A percentile compares a stretch with the other conserved stretches of the same genome.
Evolutionary conservation across 2,113 vertebrate species (phyloP).

Genomic region (Peromyscus leucopus): DNA sequence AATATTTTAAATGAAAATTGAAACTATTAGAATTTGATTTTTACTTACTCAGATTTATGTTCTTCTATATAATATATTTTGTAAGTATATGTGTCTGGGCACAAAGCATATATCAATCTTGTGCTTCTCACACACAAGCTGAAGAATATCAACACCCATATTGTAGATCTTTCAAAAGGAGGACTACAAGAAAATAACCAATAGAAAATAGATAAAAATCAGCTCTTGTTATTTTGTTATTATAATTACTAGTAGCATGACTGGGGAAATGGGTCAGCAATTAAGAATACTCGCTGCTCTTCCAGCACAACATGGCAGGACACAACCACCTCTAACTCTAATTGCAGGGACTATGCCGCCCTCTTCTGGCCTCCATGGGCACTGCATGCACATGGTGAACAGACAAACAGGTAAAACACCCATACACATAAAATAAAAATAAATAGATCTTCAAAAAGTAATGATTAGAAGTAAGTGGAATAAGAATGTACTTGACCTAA

Average conservation of each 20-base stretch:
- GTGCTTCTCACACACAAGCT: neutral
- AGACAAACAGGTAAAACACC: neutral
- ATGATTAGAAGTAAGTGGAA: neutral
- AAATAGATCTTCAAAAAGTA: neutral
- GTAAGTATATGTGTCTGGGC: neutral
- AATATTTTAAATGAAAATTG: neutral
- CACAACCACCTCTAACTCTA: neutral
- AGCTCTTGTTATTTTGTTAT: neutral
- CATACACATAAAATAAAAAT: neutral
- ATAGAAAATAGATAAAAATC: neutral
- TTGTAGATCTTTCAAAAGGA: neutral
- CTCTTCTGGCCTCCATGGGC: neutral
- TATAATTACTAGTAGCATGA: neutral
- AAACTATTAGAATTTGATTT: neutral
- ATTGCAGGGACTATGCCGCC: neutral
- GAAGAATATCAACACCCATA: neutral
- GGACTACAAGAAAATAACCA: neutral
- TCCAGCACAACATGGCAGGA: neutral
- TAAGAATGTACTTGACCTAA: neutral
- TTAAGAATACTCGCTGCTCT: neutral
- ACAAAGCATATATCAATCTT: neutral
- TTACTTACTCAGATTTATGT: neutral
- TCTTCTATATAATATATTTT: neutral
- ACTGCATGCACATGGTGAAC: neutral
- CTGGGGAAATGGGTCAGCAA: neutral